Conservation (phyloP, 2,113 vertebrate genomes). For the Gasterosteus nipponicus region DNA sequence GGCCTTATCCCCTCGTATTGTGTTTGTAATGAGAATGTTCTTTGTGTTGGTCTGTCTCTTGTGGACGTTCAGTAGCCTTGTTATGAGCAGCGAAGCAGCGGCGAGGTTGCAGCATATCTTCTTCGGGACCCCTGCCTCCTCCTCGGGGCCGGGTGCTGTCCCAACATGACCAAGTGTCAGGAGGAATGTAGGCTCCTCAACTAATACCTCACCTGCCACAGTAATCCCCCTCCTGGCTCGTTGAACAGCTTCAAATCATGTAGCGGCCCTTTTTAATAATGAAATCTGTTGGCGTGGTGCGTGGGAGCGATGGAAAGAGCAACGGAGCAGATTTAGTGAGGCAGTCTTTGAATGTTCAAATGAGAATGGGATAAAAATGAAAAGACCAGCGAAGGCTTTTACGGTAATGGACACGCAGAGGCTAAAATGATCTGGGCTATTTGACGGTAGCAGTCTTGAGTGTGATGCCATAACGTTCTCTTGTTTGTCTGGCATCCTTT, state of each 20-base stretch:
- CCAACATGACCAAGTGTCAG: constrained; percentile 64
- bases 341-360: constrained; percentile 1
- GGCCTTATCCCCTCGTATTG: constrained; percentile 12
- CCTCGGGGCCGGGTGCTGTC: constrained; percentile 61
- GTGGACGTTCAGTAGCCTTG: constrained; percentile 44
- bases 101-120: constrained; percentile 6
- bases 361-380: neutral
- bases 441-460: neutral
- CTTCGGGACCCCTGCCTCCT: constrained; percentile 37
- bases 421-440: neutral
- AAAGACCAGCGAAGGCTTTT: neutral
- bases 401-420: neutral
- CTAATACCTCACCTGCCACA: constrained; percentile 29
- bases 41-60: constrained; percentile 40
- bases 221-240: constrained; percentile 32
- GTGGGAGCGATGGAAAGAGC: neutral
- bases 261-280: constrained; percentile 18
- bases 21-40: constrained; percentile 49
- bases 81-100: constrained; percentile 42
- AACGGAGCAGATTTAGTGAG: neutral
- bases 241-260: constrained; percentile 27
- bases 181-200: constrained; percentile 65
- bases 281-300: constrained; percentile 1
- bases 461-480: neutral
- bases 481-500: constrained; percentile 1